Evolutionary conservation across 35 echinoderm and acorn worm species (phyloP).

Genomic region (Patiria miniata): DNA sequence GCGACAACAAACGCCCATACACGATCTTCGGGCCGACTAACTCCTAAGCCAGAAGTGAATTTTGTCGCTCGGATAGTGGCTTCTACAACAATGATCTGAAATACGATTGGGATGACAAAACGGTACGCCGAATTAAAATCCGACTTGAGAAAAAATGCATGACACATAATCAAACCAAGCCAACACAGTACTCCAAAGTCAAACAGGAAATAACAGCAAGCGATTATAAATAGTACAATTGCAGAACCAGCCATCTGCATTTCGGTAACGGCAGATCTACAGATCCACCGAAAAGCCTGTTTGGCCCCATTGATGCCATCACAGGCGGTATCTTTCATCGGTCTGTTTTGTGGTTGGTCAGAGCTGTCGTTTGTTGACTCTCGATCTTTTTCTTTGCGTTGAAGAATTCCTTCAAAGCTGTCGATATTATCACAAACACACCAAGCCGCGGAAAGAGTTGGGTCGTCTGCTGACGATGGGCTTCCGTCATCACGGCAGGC

Average conservation of each 20-base stretch:
- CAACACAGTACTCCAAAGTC: not conserved
- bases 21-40: not conserved
- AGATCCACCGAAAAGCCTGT: too few species aligned
- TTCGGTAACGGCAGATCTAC: not conserved
- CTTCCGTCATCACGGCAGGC: not conserved
- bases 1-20: not conserved
- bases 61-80: too few species aligned
- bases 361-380: not conserved
- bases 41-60: too few species aligned
- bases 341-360: not conserved
- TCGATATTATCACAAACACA: not conserved
- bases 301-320: not conserved
- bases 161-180: not conserved
- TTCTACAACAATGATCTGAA: not conserved
- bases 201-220: not conserved
- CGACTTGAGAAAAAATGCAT: not conserved
- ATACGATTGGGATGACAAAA: not conserved
- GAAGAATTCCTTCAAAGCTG: not conserved
- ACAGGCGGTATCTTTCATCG: too few species aligned
- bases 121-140: not conserved
- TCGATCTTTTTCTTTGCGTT: not conserved
- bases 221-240: not conserved
- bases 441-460: not conserved
- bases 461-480: not conserved
- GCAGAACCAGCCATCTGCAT: not conserved